phyloP scores from a whole-genome alignment of 2,113 vertebrate genomes.

The Neolamprologus devosi region DNA sequence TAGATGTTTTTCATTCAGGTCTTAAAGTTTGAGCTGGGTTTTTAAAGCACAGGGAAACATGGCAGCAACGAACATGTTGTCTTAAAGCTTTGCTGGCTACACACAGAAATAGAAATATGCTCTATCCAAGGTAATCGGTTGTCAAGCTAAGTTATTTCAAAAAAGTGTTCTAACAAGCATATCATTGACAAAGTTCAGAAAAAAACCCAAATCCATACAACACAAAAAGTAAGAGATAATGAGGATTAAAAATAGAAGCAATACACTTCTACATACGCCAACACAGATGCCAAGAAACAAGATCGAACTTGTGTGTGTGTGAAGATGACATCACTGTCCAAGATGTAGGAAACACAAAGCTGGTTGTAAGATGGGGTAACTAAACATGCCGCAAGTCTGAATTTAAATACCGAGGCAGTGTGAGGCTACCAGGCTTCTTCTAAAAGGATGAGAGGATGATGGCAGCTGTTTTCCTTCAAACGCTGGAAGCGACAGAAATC shows the following conservation, averaged over 20 bases:
- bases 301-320: not conserved
- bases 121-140: not conserved
- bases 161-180: not conserved
- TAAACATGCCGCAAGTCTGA: not conserved
- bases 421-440: not conserved
- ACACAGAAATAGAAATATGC: not conserved
- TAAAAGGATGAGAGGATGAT: not conserved
- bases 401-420: not conserved
- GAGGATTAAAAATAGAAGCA: constrained; percentile 27
- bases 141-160: not conserved
- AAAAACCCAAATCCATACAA: not conserved
- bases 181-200: not conserved
- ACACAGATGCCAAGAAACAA: constrained; percentile 12
- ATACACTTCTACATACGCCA: not conserved
- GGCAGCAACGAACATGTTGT: not conserved
- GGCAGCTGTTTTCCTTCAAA: not conserved
- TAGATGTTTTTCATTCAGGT: not conserved
- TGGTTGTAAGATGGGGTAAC: not conserved
- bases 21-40: not conserved
- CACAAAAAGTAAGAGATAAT: not conserved
- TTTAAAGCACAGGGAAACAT: not conserved
- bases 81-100: not conserved
- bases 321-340: not conserved
- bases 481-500: not conserved
- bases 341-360: not conserved